Evolutionary conservation across 2,113 vertebrate genomes (phyloP).

Genomic region (Sebastes schlegelii): DNA sequence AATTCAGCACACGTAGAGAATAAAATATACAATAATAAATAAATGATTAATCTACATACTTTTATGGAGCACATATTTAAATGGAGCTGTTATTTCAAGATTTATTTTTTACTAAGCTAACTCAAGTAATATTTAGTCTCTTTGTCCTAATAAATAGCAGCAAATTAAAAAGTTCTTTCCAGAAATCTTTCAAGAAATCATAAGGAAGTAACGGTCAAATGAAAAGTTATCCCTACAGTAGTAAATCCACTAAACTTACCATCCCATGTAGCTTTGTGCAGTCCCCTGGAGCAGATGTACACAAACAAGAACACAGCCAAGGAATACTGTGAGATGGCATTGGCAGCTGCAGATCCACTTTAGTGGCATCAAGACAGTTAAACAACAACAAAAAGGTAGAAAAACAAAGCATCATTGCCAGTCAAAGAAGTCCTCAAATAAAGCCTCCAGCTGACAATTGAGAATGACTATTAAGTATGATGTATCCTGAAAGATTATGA

Average conservation of each 20-base stretch:
- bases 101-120: no score
- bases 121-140: no score
- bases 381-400: background rate
- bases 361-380: slow-evolving; percentile 18
- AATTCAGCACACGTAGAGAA: no score
- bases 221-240: background rate
- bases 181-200: background rate
- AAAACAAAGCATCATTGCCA: slow-evolving; percentile 9
- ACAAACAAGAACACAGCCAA: slow-evolving; percentile 84
- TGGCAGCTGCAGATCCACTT: slow-evolving; percentile 92
- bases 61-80: no score
- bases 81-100: no score
- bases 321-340: slow-evolving; percentile 87
- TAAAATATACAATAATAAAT: no score
- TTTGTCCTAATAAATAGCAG: background rate
- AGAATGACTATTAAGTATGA: background rate
- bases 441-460: background rate
- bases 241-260: slow-evolving; percentile 75
- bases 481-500: background rate
- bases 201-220: background rate
- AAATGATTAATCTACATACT: no score
- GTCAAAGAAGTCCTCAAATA: background rate
- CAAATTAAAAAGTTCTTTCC: background rate
- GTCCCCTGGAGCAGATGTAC: slow-evolving; percentile 84
- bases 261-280: slow-evolving; percentile 88